Evolutionary conservation across 1,140 invertebrate species (phyloP).

Genomic region (Drosophila repletoides): DNA sequence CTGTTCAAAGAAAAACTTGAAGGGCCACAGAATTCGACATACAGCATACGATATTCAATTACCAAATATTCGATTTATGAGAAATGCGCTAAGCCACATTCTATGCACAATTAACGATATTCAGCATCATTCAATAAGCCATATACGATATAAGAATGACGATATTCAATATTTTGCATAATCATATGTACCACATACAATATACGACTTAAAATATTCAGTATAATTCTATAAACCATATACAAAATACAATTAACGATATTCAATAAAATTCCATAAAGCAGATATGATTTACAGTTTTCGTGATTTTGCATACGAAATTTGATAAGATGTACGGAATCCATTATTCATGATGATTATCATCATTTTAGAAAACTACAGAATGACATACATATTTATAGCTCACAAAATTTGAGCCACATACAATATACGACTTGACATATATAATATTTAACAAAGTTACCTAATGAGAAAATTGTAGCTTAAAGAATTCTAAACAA

Average conservation of each 20-base stretch:
- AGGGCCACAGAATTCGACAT: background rate
- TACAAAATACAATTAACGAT: too few species aligned
- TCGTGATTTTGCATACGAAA: too few species aligned
- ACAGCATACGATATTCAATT: background rate
- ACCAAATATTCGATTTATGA: background rate
- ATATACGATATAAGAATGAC: constrained; percentile 1
- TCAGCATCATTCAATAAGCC: background rate
- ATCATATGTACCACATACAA: background rate
- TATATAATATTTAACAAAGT: too few species aligned
- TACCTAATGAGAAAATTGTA: too few species aligned
- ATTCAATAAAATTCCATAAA: background rate
- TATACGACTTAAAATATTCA: background rate
- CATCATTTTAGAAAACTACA: too few species aligned
- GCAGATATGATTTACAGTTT: too few species aligned
- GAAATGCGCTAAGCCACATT: background rate
- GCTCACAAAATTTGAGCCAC: too few species aligned
- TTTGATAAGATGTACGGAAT: too few species aligned
- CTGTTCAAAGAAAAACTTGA: constrained; percentile 3
- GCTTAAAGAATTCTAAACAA: too few species aligned
- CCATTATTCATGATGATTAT: too few species aligned
- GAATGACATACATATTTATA: too few species aligned
- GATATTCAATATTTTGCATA: background rate
- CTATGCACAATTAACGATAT: background rate
- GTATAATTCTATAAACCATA: background rate
- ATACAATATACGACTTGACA: too few species aligned